Percentiles rank a stretch among this genome's conserved stretches.
Evolutionary conservation across 2,888 invertebrate species (phyloP).

Genomic region (Chloromyia formosa): DNA sequence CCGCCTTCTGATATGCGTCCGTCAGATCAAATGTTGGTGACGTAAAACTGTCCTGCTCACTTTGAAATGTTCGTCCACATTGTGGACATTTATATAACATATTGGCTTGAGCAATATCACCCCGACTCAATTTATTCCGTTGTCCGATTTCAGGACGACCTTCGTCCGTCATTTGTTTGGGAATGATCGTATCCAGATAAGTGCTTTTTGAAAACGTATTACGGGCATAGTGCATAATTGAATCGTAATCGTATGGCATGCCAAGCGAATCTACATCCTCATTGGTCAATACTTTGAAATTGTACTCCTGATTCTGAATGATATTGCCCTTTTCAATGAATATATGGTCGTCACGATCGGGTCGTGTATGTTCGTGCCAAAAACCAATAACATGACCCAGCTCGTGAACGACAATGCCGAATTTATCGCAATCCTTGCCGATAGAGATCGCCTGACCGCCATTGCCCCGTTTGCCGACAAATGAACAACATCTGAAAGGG

Average conservation of each 20-base stretch:
- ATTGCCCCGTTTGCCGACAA: conserved; percentile 96
- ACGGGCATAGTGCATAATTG: conserved; percentile 98
- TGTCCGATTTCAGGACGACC: conserved; percentile 97
- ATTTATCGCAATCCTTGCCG: conserved; percentile 98
- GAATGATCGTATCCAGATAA: conserved; percentile 95
- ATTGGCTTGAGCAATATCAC: conserved; percentile 97
- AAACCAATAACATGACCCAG: conserved; percentile 96
- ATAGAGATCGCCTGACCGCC: conserved; percentile 96
- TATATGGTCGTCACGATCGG: conserved; percentile 95
- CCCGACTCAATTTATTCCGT: conserved; percentile 87
- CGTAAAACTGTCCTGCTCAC: conserved; percentile 82
- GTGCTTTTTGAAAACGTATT: conserved; percentile 97
- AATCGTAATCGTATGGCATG: conserved; percentile 93
- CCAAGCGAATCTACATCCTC: conserved; percentile 97
- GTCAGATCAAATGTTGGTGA: conserved; percentile 76
- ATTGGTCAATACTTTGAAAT: conserved; percentile 96
- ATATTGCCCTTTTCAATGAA: conserved; percentile 97
- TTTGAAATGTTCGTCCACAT: conserved; percentile 91
- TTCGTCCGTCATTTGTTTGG: conserved; percentile 79
- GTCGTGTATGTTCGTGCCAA: conserved; percentile 99
- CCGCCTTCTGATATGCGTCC: conserved; percentile 57
- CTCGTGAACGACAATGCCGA: conserved; percentile 98
- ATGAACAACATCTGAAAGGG: conserved; percentile 90
- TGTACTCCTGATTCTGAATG: conserved; percentile 98
- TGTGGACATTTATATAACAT: conserved; percentile 93